Percentiles rank a stretch among this genome's conserved stretches.
Evolutionary conservation across 2,888 invertebrate species (phyloP).

Genomic region (Melikaiella ostensackeni): DNA sequence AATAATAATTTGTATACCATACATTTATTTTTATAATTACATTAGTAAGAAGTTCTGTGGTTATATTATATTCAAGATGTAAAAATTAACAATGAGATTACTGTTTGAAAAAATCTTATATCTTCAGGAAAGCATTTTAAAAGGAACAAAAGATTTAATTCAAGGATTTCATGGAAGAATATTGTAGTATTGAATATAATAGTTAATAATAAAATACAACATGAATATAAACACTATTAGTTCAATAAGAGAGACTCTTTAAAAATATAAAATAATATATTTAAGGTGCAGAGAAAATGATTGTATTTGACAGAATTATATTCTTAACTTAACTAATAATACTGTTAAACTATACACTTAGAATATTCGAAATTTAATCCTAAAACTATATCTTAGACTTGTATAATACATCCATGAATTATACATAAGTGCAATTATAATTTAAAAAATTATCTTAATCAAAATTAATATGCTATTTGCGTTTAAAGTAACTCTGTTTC

Average conservation of each 20-base stretch:
- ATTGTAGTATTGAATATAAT: too few species aligned
- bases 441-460: background rate
- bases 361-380: background rate
- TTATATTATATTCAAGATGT: too few species aligned
- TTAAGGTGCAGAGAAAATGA: background rate
- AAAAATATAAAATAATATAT: slow-evolving; percentile 27
- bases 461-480: background rate
- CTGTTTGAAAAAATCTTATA: too few species aligned
- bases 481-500: background rate
- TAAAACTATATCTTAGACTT: background rate
- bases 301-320: slow-evolving; percentile 6
- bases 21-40: too few species aligned
- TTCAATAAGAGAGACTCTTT: background rate
- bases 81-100: too few species aligned
- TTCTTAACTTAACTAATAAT: slow-evolving; percentile 20
- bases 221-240: background rate
- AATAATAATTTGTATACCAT: too few species aligned
- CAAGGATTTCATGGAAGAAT: background rate
- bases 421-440: background rate
- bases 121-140: too few species aligned
- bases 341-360: slow-evolving; percentile 10
- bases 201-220: too few species aligned
- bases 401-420: background rate
- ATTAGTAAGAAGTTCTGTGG: too few species aligned
- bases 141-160: background rate